A percentile compares a stretch with the other conserved stretches of the same genome.
Conservation (phyloP, 2,888 invertebrate genomes). For the Dynastes hyllus region DNA sequence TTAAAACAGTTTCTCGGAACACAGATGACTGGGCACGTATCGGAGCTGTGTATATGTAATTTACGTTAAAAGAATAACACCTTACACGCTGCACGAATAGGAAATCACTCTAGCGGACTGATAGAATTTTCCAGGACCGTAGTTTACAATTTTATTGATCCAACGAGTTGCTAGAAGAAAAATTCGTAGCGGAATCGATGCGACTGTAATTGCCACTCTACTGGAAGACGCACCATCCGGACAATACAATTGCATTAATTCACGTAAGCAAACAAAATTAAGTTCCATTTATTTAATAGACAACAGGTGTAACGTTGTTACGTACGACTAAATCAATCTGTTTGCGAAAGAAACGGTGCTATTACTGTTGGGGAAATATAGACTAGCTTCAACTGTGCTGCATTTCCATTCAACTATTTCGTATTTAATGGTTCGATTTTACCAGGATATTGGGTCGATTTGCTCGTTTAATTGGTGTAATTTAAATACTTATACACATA, state of each 20-base stretch:
- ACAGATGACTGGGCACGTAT: conserved; percentile 15
- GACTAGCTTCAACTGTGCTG: neutral
- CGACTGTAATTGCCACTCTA: conserved; percentile 15
- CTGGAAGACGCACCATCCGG: neutral
- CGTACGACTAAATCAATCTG: no score
- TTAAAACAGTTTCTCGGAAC: conserved; percentile 27
- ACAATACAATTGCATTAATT: conserved; percentile 32
- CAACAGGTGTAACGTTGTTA: conserved; percentile 22
- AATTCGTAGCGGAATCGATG: conserved; percentile 15
- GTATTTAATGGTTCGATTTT: conserved; percentile 9
- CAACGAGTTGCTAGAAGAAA: neutral
- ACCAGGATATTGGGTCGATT: conserved; percentile 31
- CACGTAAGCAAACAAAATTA: conserved; percentile 12
- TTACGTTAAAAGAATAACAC: conserved; percentile 43
- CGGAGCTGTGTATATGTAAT: conserved; percentile 17
- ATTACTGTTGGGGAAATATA: no score
- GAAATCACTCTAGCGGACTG: conserved; percentile 31
- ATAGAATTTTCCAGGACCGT: conserved; percentile 18
- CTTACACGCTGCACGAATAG: conserved; percentile 3
- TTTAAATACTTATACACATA: conserved; percentile 13
- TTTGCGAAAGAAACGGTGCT: no score
- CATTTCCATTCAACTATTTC: conserved; percentile 13
- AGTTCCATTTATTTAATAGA: conserved; percentile 37
- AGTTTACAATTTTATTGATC: conserved; percentile 13
- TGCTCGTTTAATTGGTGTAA: conserved; percentile 25